Conservation (phyloP, 2,888 invertebrate species). For the Allolobophora icterica region DNA sequence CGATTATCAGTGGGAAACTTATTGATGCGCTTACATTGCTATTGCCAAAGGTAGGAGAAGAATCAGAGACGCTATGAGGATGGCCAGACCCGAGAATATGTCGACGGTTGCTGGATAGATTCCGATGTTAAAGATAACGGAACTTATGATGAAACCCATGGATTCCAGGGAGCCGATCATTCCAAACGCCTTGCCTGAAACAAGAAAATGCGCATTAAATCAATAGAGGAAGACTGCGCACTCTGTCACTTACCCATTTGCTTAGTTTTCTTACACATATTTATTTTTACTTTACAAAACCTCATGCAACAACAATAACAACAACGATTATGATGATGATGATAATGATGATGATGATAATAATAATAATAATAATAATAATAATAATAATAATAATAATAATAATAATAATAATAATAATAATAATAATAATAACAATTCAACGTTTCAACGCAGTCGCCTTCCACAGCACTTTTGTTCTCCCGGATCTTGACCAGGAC, state of each 20-base stretch:
- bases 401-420: too few relatives aligned
- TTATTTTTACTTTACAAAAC: too few relatives aligned
- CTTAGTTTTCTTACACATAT: too few relatives aligned
- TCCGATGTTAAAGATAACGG: conserved; percentile 13
- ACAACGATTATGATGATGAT: too few relatives aligned
- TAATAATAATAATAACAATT: too few relatives aligned
- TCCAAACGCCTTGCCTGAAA: conserved; percentile 28
- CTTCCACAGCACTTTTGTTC: too few relatives aligned
- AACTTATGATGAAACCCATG: background rate
- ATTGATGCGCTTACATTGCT: background rate
- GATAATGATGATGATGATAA: too few relatives aligned
- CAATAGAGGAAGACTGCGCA: background rate
- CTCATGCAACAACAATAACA: too few relatives aligned
- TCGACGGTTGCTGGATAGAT: conserved; percentile 27
- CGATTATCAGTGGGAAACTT: background rate
- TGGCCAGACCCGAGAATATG: conserved; percentile 19
- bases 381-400: too few relatives aligned
- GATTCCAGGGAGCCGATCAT: conserved; percentile 24
- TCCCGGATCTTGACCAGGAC: too few relatives aligned
- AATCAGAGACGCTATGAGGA: conserved; percentile 19
- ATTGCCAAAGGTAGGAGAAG: background rate
- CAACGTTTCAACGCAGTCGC: too few relatives aligned
- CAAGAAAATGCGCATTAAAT: background rate
- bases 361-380: too few relatives aligned
- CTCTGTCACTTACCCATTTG: background rate